Evolutionary conservation across 2,113 vertebrate species (phyloP).

Genomic region (Balaenoptera acutorostrata): DNA sequence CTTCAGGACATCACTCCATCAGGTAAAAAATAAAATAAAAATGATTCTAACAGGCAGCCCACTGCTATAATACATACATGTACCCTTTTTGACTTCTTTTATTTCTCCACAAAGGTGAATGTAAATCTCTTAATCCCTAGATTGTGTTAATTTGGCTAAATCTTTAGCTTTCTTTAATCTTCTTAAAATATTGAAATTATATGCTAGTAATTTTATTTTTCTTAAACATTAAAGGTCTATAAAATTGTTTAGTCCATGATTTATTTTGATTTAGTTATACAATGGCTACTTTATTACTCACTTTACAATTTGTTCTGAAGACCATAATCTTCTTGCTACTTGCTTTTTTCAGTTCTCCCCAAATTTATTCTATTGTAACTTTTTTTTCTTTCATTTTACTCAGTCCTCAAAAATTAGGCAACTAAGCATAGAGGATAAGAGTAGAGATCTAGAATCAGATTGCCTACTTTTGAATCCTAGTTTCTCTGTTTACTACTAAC

Average conservation of each 20-base stretch:
- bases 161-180: constrained; percentile 28
- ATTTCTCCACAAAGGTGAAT: neutral
- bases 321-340: neutral
- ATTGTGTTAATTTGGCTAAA: constrained; percentile 39
- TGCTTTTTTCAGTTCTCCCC: neutral
- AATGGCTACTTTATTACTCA: neutral
- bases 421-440: neutral
- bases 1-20: constrained; percentile 92
- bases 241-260: neutral
- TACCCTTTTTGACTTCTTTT: neutral
- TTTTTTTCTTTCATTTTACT: neutral
- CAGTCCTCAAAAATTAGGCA: neutral
- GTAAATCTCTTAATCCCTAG: constrained; percentile 36
- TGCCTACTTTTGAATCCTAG: neutral
- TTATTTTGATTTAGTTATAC: constrained; percentile 23
- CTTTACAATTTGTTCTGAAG: neutral
- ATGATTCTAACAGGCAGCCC: neutral
- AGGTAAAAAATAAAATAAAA: constrained; percentile 84
- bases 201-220: constrained; percentile 39
- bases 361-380: neutral
- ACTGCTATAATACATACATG: neutral
- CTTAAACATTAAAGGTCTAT: constrained; percentile 19
- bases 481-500: neutral
- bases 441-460: neutral
- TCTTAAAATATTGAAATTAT: constrained; percentile 52